Evolutionary conservation across 2,888 invertebrate species (phyloP), one percentile per base, ranked within the genome.

Genomic region (Alloscopus bannaensis): DNA sequence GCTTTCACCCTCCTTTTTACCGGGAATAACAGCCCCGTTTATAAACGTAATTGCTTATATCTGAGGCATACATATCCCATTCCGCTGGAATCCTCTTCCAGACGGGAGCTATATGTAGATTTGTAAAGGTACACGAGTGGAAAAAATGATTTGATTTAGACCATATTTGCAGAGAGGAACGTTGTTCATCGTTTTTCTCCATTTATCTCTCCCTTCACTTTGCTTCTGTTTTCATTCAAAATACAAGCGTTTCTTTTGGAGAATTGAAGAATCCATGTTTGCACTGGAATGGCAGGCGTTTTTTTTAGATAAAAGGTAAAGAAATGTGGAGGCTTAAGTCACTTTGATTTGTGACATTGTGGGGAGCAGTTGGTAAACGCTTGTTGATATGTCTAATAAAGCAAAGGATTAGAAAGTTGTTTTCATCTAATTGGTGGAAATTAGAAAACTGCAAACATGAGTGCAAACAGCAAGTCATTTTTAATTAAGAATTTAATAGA

Each of bases 401-500:
- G 36, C 8, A 36, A 13, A 36, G 36, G 36, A 36, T 8, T 36
- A 36, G n/a, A n/a, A n/a, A n/a, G n/a, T n/a, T n/a, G n/a, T n/a
- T n/a, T n/a, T n/a, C n/a, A n/a, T n/a, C n/a, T n/a, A n/a, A n/a
- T 36, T 8, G 36, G 36, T 8, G 36, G 36, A 36, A 36, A 36
- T 13, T 36, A 36, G 8, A 36, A 8, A 6, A 36, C 13, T 13
- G 13, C 1, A 60, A 59, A n/a, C 28, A 72, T 52, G 62, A 42
- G 24, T 24, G 60, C 62, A n/a, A 60, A 47, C 45, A 47, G 80
- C 47, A 95, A 95, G 88, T 95, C 95, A 11, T 95, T 95, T 88
- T 89, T 95, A 81, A 95, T 95, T 85, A 92, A 93, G 87, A 95
- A 95, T 88, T 91, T 95, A 57, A 91, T 95, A 68, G 94, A 95